Percentiles rank a stretch among this genome's conserved stretches.
Evolutionary conservation across 1,140 invertebrate genomes (phyloP).

Genomic region (Uloborus diversus): DNA sequence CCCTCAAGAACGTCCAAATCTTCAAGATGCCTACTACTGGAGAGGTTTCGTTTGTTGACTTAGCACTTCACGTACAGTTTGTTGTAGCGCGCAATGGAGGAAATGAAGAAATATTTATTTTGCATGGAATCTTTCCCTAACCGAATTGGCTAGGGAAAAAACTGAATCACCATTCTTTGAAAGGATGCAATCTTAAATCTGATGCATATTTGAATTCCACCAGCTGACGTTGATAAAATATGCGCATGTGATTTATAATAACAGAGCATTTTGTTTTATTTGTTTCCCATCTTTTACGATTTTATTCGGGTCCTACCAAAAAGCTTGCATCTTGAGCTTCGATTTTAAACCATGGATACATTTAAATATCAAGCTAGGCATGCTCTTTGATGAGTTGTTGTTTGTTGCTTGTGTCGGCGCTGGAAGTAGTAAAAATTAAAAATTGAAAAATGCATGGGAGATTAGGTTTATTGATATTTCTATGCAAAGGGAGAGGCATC

Average conservation of each 20-base stretch:
- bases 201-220: not conserved
- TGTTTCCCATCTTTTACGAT: not conserved
- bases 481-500: too few relatives aligned
- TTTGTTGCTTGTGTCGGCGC: too few relatives aligned
- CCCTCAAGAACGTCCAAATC: not conserved
- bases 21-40: not conserved
- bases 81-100: not conserved
- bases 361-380: too few relatives aligned
- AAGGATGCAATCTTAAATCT: not conserved
- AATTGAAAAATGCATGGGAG: too few relatives aligned
- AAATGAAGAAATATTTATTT: not conserved
- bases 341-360: not conserved
- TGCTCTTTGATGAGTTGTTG: too few relatives aligned
- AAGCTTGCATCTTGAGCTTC: not conserved
- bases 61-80: not conserved
- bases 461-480: too few relatives aligned
- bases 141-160: not conserved
- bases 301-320: not conserved
- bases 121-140: not conserved
- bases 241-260: not conserved
- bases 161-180: not conserved
- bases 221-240: not conserved
- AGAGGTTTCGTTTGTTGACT: not conserved
- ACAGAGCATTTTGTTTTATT: not conserved
- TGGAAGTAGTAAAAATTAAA: too few relatives aligned